phyloP scores from a whole-genome alignment of 2,888 invertebrate species.

The Dynastes grantii region DNA sequence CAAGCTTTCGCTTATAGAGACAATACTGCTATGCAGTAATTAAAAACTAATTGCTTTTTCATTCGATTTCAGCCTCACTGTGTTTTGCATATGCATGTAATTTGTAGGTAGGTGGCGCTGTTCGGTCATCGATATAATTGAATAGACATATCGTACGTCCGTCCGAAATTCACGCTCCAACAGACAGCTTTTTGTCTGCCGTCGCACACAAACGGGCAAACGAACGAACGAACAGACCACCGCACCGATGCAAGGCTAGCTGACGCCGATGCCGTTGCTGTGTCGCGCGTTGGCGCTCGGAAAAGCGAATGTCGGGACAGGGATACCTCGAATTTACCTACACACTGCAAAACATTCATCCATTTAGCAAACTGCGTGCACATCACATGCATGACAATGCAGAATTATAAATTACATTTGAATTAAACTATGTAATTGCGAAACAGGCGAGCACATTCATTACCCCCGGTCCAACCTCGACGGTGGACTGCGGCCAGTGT shows the following conservation, averaged over 20 bases:
- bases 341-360: conserved; percentile 65
- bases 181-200: conserved; percentile 59
- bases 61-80: conserved; percentile 26
- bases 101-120: conserved; percentile 26
- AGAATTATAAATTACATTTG: conserved; percentile 72
- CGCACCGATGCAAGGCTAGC: background rate
- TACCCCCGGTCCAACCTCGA: conserved; percentile 59
- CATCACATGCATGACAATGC: conserved; percentile 71
- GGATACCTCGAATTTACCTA: conserved; percentile 58
- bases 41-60: conserved; percentile 43
- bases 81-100: conserved; percentile 33
- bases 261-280: conserved; percentile 2
- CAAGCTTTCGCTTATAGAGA: background rate
- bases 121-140: conserved; percentile 44
- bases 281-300: conserved; percentile 3
- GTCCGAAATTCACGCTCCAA: conserved; percentile 56
- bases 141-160: conserved; percentile 42
- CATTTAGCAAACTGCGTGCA: conserved; percentile 68
- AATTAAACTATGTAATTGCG: conserved; percentile 73
- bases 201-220: conserved; percentile 22
- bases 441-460: conserved; percentile 70
- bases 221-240: conserved; percentile 31
- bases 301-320: background rate
- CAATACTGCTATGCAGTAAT: background rate
- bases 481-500: conserved; percentile 49